Percentiles rank a stretch among this genome's conserved stretches.
These are phyloP conservation scores for Arctia plantaginis DNA, from an alignment of 2,888 invertebrate genomes.

Conservation along the genomic window DNA sequence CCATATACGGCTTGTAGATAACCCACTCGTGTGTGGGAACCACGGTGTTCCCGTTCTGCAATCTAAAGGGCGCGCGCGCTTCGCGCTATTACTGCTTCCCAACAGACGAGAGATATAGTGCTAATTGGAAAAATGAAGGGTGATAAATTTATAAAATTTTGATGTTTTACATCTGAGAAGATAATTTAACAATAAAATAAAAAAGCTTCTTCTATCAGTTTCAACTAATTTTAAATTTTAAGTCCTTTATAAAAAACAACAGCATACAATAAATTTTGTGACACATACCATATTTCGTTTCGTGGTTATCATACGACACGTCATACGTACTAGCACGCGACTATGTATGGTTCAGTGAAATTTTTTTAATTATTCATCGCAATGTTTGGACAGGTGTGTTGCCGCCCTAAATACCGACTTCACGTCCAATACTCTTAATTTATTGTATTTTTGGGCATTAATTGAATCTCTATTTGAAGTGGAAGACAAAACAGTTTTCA, in stretches of 20 bases:
- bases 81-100: too few species aligned
- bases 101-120: too few species aligned
- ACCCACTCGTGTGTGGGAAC: too few species aligned
- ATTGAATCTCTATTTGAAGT: slow-evolving; percentile 15
- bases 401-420: slow-evolving; percentile 70
- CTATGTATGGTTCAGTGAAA: slow-evolving; percentile 35
- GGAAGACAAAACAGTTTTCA: background rate
- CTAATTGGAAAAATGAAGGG: background rate
- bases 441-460: slow-evolving; percentile 29
- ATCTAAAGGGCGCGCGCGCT: too few species aligned
- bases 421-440: slow-evolving; percentile 27
- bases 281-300: slow-evolving; percentile 12
- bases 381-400: slow-evolving; percentile 75
- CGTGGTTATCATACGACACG: slow-evolving; percentile 23
- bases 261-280: slow-evolving; percentile 16
- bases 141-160: background rate
- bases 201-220: background rate
- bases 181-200: background rate
- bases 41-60: too few species aligned
- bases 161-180: background rate
- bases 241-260: slow-evolving; percentile 7
- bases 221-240: background rate
- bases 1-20: too few species aligned
- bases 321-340: slow-evolving; percentile 34
- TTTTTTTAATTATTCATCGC: slow-evolving; percentile 67